Conservation (phyloP, 1,140 invertebrate species). For the Drepana arcuata region DNA sequence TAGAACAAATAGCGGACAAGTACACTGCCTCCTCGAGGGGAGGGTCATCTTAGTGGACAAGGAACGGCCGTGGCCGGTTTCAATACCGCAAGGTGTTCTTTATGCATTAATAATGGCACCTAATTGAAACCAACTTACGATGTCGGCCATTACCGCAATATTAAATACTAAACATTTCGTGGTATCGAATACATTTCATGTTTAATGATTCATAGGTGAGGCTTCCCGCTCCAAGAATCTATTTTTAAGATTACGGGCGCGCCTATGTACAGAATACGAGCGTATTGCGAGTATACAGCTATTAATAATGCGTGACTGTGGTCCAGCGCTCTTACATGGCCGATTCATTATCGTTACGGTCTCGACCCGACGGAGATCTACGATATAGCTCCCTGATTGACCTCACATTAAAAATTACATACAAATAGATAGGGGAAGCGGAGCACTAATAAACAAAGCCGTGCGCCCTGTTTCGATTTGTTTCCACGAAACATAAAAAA, state of each 20-base stretch:
- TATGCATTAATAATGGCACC: slow-evolving; percentile 59
- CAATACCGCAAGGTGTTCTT: slow-evolving; percentile 43
- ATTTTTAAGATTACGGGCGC: slow-evolving; percentile 3
- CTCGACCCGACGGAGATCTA: slow-evolving; percentile 57
- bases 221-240: too few relatives aligned
- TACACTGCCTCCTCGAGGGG: slow-evolving; percentile 35
- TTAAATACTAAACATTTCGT: slow-evolving; percentile 24
- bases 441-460: slow-evolving; percentile 44
- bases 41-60: slow-evolving; percentile 58
- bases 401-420: slow-evolving; percentile 72
- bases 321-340: slow-evolving; percentile 50
- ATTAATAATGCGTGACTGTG: slow-evolving; percentile 63
- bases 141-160: slow-evolving; percentile 31
- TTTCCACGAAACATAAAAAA: slow-evolving; percentile 47
- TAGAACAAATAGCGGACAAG: slow-evolving; percentile 61
- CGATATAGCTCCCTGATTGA: slow-evolving; percentile 68
- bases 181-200: too few relatives aligned
- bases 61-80: slow-evolving; percentile 41
- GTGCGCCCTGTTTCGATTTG: slow-evolving; percentile 49
- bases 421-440: slow-evolving; percentile 57
- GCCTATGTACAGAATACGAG: slow-evolving; percentile 16
- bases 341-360: slow-evolving; percentile 68
- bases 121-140: slow-evolving; percentile 60
- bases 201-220: too few relatives aligned
- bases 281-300: slow-evolving; percentile 35